A percentile compares a stretch with the other conserved stretches of the same genome.
Conservation (phyloP, 2,797 vertebrate genomes). For the Urocyon cinereoargenteus region DNA sequence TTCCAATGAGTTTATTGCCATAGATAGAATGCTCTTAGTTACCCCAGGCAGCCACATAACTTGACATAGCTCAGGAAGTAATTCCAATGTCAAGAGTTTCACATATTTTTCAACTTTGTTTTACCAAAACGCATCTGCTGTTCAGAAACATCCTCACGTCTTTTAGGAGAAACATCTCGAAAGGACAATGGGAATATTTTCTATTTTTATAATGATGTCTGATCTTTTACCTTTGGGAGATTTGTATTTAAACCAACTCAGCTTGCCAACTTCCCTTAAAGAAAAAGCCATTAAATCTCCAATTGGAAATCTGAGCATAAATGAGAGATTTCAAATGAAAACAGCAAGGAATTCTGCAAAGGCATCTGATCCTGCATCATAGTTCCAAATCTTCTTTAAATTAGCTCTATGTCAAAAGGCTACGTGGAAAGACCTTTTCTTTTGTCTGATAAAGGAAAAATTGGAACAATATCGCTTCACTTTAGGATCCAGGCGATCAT, state of each 20-base stretch:
- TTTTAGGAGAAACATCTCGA: constrained; percentile 82
- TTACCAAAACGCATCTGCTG: constrained; percentile 82
- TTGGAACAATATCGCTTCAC: constrained; percentile 85
- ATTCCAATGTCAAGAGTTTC: constrained; percentile 72
- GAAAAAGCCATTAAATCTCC: constrained; percentile 82
- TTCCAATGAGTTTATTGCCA: constrained; percentile 21
- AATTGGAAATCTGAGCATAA: constrained; percentile 92
- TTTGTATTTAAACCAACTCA: constrained; percentile 76
- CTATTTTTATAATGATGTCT: constrained; percentile 75
- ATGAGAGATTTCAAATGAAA: constrained; percentile 93
- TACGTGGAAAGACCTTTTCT: constrained; percentile 79
- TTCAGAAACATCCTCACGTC: constrained; percentile 78
- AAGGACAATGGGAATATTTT: constrained; percentile 72
- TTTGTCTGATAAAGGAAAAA: constrained; percentile 84
- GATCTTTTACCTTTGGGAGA: constrained; percentile 81
- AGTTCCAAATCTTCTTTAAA: constrained; percentile 95
- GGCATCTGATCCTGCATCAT: constrained; percentile 95
- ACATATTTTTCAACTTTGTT: constrained; percentile 80
- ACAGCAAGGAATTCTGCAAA: constrained; percentile 93
- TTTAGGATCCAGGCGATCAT: constrained; percentile 79
- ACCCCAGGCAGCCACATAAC: constrained; percentile 61
- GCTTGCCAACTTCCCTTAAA: constrained; percentile 80
- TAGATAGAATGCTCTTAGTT: constrained; percentile 69
- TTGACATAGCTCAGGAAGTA: constrained; percentile 72
- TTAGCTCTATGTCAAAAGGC: constrained; percentile 93